Conservation (phyloP, 2,113 vertebrate genomes). For the Gulo gulo region DNA sequence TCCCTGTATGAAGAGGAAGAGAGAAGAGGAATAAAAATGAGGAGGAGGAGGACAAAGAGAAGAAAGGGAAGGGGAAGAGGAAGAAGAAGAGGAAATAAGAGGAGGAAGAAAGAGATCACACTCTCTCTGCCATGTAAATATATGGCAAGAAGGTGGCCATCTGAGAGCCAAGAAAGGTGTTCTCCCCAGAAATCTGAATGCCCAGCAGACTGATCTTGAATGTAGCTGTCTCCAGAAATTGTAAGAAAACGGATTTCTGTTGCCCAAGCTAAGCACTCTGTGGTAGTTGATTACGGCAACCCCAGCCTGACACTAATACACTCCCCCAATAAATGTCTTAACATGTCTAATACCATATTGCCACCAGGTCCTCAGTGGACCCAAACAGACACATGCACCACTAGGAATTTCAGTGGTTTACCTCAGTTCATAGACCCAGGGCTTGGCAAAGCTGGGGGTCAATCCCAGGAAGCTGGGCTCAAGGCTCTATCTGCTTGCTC, state of each 20-base stretch:
- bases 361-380: background rate
- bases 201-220: background rate
- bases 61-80: background rate
- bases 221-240: background rate
- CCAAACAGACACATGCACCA: fast-evolving
- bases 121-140: background rate
- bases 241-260: background rate
- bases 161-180: background rate
- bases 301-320: background rate
- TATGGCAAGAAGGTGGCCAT: background rate
- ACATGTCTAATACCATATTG: too few species aligned
- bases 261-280: background rate
- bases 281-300: background rate
- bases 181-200: background rate
- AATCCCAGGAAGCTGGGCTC: too few species aligned
- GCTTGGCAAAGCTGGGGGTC: background rate
- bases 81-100: background rate
- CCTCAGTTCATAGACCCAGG: background rate
- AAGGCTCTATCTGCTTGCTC: background rate
- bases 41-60: background rate
- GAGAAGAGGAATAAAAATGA: background rate
- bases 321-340: background rate
- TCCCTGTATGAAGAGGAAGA: background rate
- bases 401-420: background rate
- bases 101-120: background rate